Evolutionary conservation across 2,113 vertebrate genomes (phyloP), one percentile per base, ranked within the genome.

Genomic region (Ursus arctos): DNA sequence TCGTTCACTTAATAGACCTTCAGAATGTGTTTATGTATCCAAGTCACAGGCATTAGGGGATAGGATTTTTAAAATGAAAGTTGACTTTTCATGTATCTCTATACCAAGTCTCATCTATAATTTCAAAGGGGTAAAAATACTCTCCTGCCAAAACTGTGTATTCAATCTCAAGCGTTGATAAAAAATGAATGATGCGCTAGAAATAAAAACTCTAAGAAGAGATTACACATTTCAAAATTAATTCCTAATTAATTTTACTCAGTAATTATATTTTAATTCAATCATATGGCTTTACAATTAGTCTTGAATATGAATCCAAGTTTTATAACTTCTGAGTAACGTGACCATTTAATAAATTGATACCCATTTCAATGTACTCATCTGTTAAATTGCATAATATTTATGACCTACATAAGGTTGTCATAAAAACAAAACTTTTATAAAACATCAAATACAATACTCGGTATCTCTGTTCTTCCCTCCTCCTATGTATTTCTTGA

Each of bases 161-260:
- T 28, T 76, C 3, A 19, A 59, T 77, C 47, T 79, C 87, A 91
- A 71, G 31, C 19, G 74, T 15, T 61, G 63, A 28, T 65, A 57
- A 61, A 47, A 49, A 94, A 81, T 31, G 19, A 77, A 80, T 26
- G n/a, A n/a, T 74, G 16, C 47, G 71, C 31, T 63, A 76, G 47
- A 91, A 36, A 55, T 1, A 94, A 88, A 97, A 96, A 65, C 33
- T 57, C 15, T 79, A 53, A 53, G 51, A 71, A 31, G 43, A 82
- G 13, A 28, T 7, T 40, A 83, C 92, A 87, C 57, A 81, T 51
- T 91, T 77, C n/a, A 88, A 95, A 83, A 80, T 74, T 26, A 87
- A 88, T 67, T 40, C 22, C 53, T 47, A 91, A 53, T 65, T 61
- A 57, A 77, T 33, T 85, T 95, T 82, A 71, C 55, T 89, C 15